These are phyloP conservation scores for Protula sp. DNA, from an alignment of 2,888 invertebrate species.

Conservation along the genomic window DNA sequence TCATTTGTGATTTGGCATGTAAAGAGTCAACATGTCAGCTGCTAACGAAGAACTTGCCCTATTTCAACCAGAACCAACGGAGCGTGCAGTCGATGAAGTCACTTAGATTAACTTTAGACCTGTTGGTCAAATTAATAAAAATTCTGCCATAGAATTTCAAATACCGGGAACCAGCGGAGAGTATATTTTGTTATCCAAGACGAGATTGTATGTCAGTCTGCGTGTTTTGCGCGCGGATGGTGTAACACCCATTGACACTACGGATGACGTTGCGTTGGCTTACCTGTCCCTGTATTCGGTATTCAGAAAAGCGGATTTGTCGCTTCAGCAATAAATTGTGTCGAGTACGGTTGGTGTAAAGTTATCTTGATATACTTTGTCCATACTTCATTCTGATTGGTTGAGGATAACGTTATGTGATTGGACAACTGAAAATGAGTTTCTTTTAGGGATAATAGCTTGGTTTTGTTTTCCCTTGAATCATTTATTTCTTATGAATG, in stretches of 20 bases:
- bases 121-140: neutral
- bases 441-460: neutral
- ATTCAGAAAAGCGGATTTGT: constrained; percentile 2
- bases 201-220: neutral
- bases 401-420: too few species aligned
- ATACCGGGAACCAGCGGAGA: neutral
- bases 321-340: constrained; percentile 1
- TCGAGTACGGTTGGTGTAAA: neutral
- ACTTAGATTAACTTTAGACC: constrained; percentile 2
- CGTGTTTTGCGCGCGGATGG: neutral
- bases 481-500: too few species aligned
- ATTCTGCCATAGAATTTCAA: constrained; percentile 1
- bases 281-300: neutral
- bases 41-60: neutral
- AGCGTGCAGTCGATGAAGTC: neutral
- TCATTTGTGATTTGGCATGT: too few species aligned
- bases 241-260: neutral
- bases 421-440: neutral
- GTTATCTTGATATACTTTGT: neutral
- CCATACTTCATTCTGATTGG: too few species aligned
- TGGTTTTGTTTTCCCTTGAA: neutral
- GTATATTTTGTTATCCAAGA: neutral
- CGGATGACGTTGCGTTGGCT: neutral
- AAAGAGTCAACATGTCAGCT: too few species aligned
- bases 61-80: neutral